Percentiles rank a stretch among this genome's conserved stretches.
Conservation (phyloP, 2,797 vertebrate species). For the Gorsachius magnificus region DNA sequence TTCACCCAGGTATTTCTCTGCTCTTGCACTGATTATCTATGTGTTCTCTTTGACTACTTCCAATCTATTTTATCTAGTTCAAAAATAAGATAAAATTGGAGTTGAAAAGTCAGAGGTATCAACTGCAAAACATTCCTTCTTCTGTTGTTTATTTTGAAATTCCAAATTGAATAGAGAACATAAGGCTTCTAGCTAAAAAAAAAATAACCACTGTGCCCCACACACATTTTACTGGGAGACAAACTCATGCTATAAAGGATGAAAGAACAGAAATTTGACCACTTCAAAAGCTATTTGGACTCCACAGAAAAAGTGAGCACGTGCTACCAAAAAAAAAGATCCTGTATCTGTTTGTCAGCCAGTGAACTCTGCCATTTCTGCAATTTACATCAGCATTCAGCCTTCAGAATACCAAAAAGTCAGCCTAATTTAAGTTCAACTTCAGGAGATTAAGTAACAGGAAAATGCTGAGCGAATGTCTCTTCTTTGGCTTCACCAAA, state of each 20-base stretch:
- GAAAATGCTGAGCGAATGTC: not conserved
- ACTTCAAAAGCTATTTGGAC: not conserved
- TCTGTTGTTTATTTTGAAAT: not conserved
- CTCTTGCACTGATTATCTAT: not conserved
- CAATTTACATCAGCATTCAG: not conserved
- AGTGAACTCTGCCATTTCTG: not conserved
- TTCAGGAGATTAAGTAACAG: not conserved
- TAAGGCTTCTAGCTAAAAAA: not conserved
- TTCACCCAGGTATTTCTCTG: not conserved
- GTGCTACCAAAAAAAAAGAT: not conserved
- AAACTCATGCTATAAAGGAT: not conserved
- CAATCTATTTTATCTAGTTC: not conserved
- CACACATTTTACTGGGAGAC: not conserved
- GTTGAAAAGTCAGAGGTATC: not conserved
- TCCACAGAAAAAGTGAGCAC: not conserved
- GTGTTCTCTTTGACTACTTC: not conserved
- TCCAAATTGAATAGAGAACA: not conserved
- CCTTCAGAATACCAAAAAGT: not conserved
- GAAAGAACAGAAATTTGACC: not conserved
- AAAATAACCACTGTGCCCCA: not conserved
- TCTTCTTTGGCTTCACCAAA: not conserved
- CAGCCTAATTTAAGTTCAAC: not conserved
- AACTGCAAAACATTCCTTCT: not conserved
- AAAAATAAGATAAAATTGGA: not conserved
- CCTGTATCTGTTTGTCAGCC: not conserved